Evolutionary conservation across 2,113 vertebrate genomes (phyloP), one percentile per base, ranked within the genome.

Genomic region (Mohoua ochrocephala): DNA sequence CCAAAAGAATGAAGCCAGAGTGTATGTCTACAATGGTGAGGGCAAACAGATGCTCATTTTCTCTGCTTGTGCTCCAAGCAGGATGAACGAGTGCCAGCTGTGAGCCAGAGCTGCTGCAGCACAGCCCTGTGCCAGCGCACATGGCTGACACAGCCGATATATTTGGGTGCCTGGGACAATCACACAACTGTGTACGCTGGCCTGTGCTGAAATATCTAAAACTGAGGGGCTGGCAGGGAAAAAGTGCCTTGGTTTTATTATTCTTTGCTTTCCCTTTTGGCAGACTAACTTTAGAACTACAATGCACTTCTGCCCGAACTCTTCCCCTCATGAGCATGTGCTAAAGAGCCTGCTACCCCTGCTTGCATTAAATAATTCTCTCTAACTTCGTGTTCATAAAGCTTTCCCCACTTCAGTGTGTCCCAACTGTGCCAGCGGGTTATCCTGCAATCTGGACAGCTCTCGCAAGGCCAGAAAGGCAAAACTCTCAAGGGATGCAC

Each of bases 1-100:
- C 45, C 49, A 6, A 33, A 81, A 87, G 47, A 80, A 65, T 4
- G 39, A 77, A 70, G 94, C 59, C 86, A 77, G 61, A 95, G 91
- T 67, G n/a, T 69, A 33, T 6, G 26, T 50, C 59, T 92, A 17
- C 35, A 67, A 23, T 6, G 59, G 2, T 2, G 39, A 95, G 88
- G 88, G 88, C 92, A 84, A 92, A 74, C 75, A 95, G 82, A 45
- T 93, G 92, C 79, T 96, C 79, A 17, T 91, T 85, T 69, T 21
- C 75, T 50, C 67, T 50, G 64, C 57, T 28, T 45, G 61, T 73
- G 82, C 88, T 92, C 22, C 67, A 33, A 56, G 94, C 67, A 30
- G 85, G 92, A 68, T 45, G 88, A 83, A 57, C 1, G n/a, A 82
- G 74, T 44, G 67, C 61, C 95, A 92, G 95, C 90, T 90, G 88